Percentiles rank a stretch among this genome's conserved stretches.
phyloP scores from a whole-genome alignment of 2,888 invertebrate genomes.

The Hypselothyrea guttata region DNA sequence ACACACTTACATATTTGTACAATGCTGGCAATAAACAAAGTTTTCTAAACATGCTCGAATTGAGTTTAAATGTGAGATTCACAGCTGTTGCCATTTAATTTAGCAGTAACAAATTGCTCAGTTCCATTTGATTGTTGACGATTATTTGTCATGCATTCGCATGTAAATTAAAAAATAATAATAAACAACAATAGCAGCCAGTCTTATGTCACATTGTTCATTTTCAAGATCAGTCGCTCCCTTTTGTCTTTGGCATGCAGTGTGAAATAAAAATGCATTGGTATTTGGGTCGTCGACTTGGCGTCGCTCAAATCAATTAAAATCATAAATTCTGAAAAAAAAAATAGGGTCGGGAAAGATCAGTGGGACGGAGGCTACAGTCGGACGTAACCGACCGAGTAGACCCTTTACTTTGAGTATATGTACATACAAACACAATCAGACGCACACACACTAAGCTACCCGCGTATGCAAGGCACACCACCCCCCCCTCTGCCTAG shows the following conservation, averaged over 20 bases:
- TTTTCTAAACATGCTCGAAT: constrained; percentile 51
- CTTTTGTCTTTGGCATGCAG: constrained; percentile 31
- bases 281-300: constrained; percentile 65
- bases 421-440: too few relatives aligned
- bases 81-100: constrained; percentile 64
- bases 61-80: constrained; percentile 52
- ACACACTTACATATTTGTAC: constrained; percentile 54
- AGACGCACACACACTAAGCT: too few relatives aligned
- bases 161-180: constrained; percentile 18
- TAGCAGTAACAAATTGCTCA: constrained; percentile 58
- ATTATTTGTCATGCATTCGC: constrained; percentile 58
- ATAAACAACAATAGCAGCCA: constrained; percentile 6
- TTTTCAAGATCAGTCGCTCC: constrained; percentile 10
- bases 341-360: too few relatives aligned
- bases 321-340: constrained; percentile 40
- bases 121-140: constrained; percentile 57
- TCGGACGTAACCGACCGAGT: too few relatives aligned
- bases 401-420: too few relatives aligned
- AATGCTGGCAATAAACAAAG: constrained; percentile 53
- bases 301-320: constrained; percentile 57
- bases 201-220: constrained; percentile 11
- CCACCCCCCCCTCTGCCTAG: too few relatives aligned
- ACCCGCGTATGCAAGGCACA: too few relatives aligned
- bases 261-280: constrained; percentile 45
- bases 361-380: too few relatives aligned